A percentile compares a stretch with the other conserved stretches of the same genome.
Evolutionary conservation across 2,797 vertebrate species (phyloP).

Genomic region (Chloroceryle inda): DNA sequence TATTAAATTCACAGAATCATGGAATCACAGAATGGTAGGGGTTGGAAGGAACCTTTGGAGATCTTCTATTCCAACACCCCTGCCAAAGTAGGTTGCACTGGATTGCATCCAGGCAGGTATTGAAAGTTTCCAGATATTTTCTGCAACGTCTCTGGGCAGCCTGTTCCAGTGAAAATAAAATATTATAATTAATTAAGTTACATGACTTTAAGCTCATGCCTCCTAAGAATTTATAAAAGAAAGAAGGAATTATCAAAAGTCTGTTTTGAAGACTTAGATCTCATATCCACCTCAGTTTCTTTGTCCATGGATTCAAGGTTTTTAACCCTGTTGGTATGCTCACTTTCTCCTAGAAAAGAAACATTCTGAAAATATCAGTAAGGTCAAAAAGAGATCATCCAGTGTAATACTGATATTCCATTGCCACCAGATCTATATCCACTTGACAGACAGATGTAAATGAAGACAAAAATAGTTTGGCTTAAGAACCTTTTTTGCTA

Average conservation of each 20-base stretch:
- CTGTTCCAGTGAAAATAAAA: too few species aligned
- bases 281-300: not conserved
- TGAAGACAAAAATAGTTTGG: not conserved
- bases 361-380: not conserved
- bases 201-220: not conserved
- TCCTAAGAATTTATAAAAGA: not conserved
- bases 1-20: too few species aligned
- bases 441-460: not conserved
- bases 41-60: too few species aligned
- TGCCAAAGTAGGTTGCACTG: too few species aligned
- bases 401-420: not conserved
- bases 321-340: not conserved
- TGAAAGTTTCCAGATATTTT: too few species aligned
- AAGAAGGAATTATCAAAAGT: not conserved
- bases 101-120: too few species aligned
- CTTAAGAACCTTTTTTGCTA: not conserved
- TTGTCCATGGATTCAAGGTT: fast-evolving
- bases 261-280: not conserved
- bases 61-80: too few species aligned
- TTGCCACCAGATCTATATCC: not conserved
- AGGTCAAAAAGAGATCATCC: not conserved
- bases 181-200: not conserved
- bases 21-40: too few species aligned
- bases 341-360: not conserved
- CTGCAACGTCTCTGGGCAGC: too few species aligned